These are phyloP conservation scores for Disparrhopalites patrizii DNA, from an alignment of 2,888 invertebrate genomes.

Conservation along the genomic window DNA sequence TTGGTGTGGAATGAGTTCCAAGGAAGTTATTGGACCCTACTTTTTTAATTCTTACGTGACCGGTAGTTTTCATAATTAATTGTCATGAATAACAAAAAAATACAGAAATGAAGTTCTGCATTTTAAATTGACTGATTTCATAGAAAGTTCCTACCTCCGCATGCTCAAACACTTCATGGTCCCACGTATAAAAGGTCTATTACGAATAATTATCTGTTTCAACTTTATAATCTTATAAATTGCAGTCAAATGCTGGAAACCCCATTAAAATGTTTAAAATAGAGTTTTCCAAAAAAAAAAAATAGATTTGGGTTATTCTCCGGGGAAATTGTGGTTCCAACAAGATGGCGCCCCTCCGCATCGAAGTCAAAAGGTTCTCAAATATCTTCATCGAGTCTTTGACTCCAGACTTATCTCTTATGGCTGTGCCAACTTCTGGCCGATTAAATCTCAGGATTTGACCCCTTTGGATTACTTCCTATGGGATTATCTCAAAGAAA, in stretches of 20 bases:
- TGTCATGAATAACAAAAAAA: too few relatives aligned
- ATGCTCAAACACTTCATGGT: slow-evolving; percentile 41
- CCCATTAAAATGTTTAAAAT: background rate
- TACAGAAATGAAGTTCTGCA: background rate
- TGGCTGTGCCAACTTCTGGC: slow-evolving; percentile 39
- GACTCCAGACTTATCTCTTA: slow-evolving; percentile 36
- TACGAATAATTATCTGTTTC: background rate
- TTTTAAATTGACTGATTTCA: background rate
- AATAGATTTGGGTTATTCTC: slow-evolving; percentile 12
- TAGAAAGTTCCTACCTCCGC: slow-evolving; percentile 43
- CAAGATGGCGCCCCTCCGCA: slow-evolving; percentile 43
- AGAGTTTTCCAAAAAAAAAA: background rate
- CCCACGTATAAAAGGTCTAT: slow-evolving; percentile 33
- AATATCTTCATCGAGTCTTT: slow-evolving; percentile 38
- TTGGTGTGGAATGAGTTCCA: slow-evolving; percentile 45
- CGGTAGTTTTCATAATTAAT: slow-evolving; percentile 33
- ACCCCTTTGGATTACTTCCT: slow-evolving; percentile 48
- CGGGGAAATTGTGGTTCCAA: slow-evolving; percentile 30
- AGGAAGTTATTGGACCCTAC: slow-evolving; percentile 43
- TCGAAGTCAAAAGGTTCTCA: slow-evolving; percentile 30
- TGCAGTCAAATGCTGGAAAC: too few relatives aligned
- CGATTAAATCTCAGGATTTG: slow-evolving; percentile 45
- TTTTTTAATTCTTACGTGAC: slow-evolving; percentile 47
- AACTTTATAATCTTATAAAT: too few relatives aligned
- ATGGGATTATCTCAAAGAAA: slow-evolving; percentile 45